A percentile compares a stretch with the other conserved stretches of the same genome.
Evolutionary conservation across 2,113 vertebrate genomes (phyloP).

Genomic region (Patagioenas fasciata): DNA sequence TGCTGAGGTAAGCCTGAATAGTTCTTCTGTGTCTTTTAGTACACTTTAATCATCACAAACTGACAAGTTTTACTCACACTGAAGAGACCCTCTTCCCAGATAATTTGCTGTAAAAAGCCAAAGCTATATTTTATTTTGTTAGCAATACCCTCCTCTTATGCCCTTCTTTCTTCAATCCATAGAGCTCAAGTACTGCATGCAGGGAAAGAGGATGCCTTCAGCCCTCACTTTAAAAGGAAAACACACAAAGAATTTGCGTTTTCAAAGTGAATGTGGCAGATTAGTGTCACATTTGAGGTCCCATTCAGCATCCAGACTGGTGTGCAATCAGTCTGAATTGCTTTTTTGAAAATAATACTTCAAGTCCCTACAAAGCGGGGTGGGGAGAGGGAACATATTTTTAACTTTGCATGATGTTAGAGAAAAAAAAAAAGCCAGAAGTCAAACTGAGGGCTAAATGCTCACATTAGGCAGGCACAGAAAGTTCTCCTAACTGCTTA

Average conservation of each 20-base stretch:
- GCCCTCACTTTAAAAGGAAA: slow-evolving; percentile 4
- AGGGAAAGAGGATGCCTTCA: background rate
- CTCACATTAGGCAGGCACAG: background rate
- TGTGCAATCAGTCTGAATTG: background rate
- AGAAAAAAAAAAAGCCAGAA: background rate
- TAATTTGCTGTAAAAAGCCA: slow-evolving; percentile 7
- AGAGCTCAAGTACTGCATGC: background rate
- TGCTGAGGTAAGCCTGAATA: background rate
- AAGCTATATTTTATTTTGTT: slow-evolving; percentile 1
- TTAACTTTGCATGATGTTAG: background rate
- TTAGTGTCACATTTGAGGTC: background rate
- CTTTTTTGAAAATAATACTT: slow-evolving; percentile 2
- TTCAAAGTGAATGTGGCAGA: slow-evolving; percentile 16
- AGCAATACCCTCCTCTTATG: background rate
- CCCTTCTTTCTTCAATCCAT: background rate
- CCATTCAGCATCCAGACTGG: background rate
- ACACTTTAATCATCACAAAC: background rate
- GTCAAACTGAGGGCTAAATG: background rate
- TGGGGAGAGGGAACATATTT: background rate
- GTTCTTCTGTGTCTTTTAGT: background rate
- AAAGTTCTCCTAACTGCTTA: background rate
- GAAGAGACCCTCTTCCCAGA: slow-evolving; percentile 1
- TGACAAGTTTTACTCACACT: background rate
- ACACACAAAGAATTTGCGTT: background rate
- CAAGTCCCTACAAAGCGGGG: background rate